Base-by-base conservation (phyloP, 2,797 vertebrate genomes). In the Sebastes matsubarae region DNA sequence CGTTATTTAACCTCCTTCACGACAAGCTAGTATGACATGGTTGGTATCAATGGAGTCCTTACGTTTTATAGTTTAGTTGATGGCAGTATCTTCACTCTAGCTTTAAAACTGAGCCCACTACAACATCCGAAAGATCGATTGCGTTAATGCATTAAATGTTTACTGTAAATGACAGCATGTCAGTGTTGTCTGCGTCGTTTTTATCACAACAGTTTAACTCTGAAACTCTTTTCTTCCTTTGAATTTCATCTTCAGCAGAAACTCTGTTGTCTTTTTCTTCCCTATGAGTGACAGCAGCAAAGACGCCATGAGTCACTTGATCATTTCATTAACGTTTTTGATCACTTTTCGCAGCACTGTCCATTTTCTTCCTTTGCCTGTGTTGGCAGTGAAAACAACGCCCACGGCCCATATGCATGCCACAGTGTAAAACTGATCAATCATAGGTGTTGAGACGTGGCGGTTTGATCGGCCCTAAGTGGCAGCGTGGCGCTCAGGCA, bases 371-470 rank as follows among this genome's bases (percentile, higher is more conserved):
- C 27, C 34, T 22, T 22, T 29, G 61, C 76, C 54, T 80, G 57
- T 5, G 14, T 80, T 77, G 81, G 77, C 85, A 73, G 59, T 88
- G 88, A 93, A 93, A 93, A 94, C 91, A 94, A 91, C 93, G 75
- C 94, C 92, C 90, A 94, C 93, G 61, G 64, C 69, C 80, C 92
- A 84, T 93, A 92, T 90, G 89, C 76, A 9, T 68, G 79, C 75
- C 68, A 27, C 74, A 6, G 79, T 80, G 87, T 71, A 89, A 87
- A 94, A 94, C 86, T 84, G 89, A 92, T 95, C 93, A 94, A 89
- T 93, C 92, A 82, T 81, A 92, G 93, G 93, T 94, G 93, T 93
- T 89, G 84, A 83, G 84, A 91, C 71, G 82, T 82, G 69, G 72
- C 60, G 5, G 63, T 71, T 86, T 86, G 60, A 86, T 80, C 63